A percentile compares a stretch with the other conserved stretches of the same genome.
These are phyloP conservation scores for Aplocera efformata DNA, from an alignment of 2,888 invertebrate species.

Conservation along the genomic window DNA sequence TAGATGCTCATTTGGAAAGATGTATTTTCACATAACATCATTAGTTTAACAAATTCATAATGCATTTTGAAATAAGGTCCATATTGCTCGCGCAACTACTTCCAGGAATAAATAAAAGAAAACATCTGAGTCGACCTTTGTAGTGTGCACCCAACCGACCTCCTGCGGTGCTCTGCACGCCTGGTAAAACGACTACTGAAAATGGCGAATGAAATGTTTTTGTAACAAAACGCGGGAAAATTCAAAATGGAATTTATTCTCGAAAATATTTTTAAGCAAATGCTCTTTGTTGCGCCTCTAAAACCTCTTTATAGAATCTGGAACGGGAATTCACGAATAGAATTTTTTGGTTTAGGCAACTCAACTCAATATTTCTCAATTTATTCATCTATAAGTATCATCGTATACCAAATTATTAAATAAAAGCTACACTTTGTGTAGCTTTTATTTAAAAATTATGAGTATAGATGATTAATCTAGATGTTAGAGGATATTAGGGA, in stretches of 20 bases:
- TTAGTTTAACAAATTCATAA: too few species aligned
- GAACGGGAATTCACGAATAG: not conserved
- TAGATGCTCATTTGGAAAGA: too few species aligned
- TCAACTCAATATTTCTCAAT: too few species aligned
- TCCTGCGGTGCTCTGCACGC: slow-evolving; percentile 56
- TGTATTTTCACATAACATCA: too few species aligned
- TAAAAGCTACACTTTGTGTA: too few species aligned
- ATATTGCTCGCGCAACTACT: slow-evolving; percentile 20
- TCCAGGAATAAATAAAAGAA: slow-evolving; percentile 61
- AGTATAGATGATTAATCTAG: too few species aligned
- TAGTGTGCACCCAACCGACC: slow-evolving; percentile 60
- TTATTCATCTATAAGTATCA: too few species aligned
- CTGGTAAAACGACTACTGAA: slow-evolving; percentile 57
- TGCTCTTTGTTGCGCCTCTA: slow-evolving; percentile 25
- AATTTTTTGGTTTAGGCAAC: too few species aligned
- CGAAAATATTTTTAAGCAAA: slow-evolving; percentile 34
- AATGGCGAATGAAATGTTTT: slow-evolving; percentile 59
- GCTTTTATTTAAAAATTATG: too few species aligned
- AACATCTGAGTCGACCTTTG: slow-evolving; percentile 62
- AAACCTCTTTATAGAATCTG: slow-evolving; percentile 7
- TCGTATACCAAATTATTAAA: too few species aligned
- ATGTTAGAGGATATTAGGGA: too few species aligned
- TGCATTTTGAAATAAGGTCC: slow-evolving; percentile 21
- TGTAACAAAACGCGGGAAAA: slow-evolving; percentile 50
- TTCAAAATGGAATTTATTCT: slow-evolving; percentile 46